A percentile compares a stretch with the other conserved stretches of the same genome.
phyloP scores from a whole-genome alignment of 2,797 vertebrate species.

The Distichodus sexfasciatus region DNA sequence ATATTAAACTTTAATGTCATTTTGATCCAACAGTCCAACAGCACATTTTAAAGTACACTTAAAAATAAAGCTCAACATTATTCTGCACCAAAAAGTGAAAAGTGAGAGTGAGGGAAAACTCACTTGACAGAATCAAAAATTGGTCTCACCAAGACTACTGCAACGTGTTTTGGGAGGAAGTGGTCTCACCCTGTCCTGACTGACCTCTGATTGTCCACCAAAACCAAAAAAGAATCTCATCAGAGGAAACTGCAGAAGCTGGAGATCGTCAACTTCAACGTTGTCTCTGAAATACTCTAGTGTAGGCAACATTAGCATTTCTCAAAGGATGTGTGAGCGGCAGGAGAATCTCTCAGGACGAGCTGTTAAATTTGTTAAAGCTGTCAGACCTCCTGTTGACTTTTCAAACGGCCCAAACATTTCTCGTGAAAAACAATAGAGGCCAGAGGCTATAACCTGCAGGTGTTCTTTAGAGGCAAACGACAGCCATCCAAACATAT shows the following conservation, averaged over 20 bases:
- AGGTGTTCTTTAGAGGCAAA: neutral
- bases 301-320: slow-evolving; percentile 35
- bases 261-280: neutral
- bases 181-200: neutral
- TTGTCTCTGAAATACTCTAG: slow-evolving; percentile 1
- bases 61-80: too few species aligned
- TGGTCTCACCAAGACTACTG: slow-evolving; percentile 15
- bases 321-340: slow-evolving; percentile 39
- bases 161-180: slow-evolving; percentile 28
- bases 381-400: slow-evolving; percentile 43
- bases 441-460: neutral
- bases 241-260: slow-evolving; percentile 13
- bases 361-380: slow-evolving; percentile 36
- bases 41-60: too few species aligned
- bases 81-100: too few species aligned
- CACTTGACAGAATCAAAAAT: neutral
- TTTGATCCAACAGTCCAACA: too few species aligned
- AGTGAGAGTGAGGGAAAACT: too few species aligned
- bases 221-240: too few species aligned
- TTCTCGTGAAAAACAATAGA: slow-evolving; percentile 27
- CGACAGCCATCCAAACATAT: too few species aligned
- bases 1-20: too few species aligned
- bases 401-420: slow-evolving; percentile 19
- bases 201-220: slow-evolving; percentile 12
- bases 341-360: slow-evolving; percentile 26